Evolutionary conservation across 2,888 invertebrate genomes (phyloP).

Genomic region (Pocota personata): DNA sequence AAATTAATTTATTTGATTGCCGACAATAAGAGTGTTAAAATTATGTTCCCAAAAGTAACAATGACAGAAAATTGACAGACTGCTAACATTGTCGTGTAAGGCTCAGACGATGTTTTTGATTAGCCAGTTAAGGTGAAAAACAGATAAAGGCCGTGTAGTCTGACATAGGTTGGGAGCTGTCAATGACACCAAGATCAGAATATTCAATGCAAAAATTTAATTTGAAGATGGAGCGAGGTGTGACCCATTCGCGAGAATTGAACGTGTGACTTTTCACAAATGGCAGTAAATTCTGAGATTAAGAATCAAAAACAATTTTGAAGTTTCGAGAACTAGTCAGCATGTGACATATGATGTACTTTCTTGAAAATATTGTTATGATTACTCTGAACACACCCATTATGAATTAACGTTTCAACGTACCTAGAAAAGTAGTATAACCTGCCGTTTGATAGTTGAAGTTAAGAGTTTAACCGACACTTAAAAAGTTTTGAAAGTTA

Average conservation of each 20-base stretch:
- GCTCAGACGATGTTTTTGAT: neutral
- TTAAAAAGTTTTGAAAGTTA: too few species aligned
- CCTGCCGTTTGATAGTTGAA: too few species aligned
- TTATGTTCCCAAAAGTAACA: neutral
- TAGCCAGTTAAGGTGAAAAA: conserved; percentile 1
- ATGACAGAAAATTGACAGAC: neutral
- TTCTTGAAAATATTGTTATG: too few species aligned
- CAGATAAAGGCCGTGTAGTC: neutral
- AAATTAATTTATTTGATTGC: conserved; percentile 48
- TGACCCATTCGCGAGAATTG: neutral
- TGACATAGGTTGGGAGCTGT: neutral
- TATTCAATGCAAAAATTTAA: neutral
- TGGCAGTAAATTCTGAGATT: too few species aligned
- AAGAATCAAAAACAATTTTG: too few species aligned
- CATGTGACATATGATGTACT: too few species aligned
- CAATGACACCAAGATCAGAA: neutral
- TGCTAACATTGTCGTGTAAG: neutral
- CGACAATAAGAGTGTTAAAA: conserved; percentile 12
- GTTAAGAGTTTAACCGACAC: too few species aligned
- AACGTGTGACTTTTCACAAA: neutral
- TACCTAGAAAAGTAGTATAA: too few species aligned
- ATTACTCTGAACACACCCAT: too few species aligned
- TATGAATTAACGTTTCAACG: too few species aligned
- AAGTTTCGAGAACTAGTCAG: too few species aligned
- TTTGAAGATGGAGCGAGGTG: neutral